Evolutionary conservation across 2,888 invertebrate genomes (phyloP).

Genomic region (Heteropelma amictum): DNA sequence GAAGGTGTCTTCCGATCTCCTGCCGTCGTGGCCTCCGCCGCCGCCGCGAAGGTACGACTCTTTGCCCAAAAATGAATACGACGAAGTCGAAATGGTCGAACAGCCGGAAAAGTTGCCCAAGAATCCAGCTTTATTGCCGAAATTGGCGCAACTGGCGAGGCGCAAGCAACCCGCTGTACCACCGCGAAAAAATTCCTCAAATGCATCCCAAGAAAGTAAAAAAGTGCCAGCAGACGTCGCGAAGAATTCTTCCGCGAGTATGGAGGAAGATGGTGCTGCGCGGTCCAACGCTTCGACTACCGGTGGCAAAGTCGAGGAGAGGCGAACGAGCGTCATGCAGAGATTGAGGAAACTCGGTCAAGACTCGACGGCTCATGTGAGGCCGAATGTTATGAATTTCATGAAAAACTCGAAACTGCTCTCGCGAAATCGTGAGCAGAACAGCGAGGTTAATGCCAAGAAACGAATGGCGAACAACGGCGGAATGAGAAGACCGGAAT

Average conservation of each 20-base stretch:
- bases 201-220: too few species aligned
- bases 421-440: conserved; percentile 64
- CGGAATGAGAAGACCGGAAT: conserved; percentile 79
- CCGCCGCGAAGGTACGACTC: conserved; percentile 84
- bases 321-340: conserved; percentile 68
- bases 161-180: conserved; percentile 75
- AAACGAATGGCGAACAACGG: conserved; percentile 38
- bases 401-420: conserved; percentile 69
- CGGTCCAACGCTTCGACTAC: background rate
- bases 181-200: conserved; percentile 62
- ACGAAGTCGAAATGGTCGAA: conserved; percentile 68
- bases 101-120: conserved; percentile 59
- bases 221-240: too few species aligned
- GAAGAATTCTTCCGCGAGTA: background rate
- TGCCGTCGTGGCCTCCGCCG: conserved; percentile 78
- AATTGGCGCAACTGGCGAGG: conserved; percentile 66
- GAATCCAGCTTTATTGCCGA: conserved; percentile 70
- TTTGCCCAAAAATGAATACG: conserved; percentile 79
- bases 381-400: conserved; percentile 71
- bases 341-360: conserved; percentile 69
- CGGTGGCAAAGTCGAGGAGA: conserved; percentile 58
- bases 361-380: conserved; percentile 66
- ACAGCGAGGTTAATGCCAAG: conserved; percentile 21
- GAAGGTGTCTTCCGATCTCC: conserved; percentile 45
- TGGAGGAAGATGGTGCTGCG: background rate